A percentile compares a stretch with the other conserved stretches of the same genome.
phyloP scores from a whole-genome alignment of 2,797 vertebrate genomes.

The Bufotes viridis region DNA sequence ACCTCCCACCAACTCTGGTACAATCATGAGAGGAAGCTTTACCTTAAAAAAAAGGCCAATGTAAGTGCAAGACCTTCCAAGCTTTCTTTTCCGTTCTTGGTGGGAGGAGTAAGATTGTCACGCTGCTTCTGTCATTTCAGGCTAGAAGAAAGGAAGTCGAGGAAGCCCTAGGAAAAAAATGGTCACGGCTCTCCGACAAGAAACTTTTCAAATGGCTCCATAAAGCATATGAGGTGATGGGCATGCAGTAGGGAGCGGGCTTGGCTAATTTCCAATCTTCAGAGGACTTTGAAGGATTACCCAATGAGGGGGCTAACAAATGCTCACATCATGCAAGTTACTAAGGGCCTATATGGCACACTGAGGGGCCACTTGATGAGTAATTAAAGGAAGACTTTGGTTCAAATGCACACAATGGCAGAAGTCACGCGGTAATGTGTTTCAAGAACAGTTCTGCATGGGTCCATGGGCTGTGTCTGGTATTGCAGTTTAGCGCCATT shows the following conservation, averaged over 20 bases:
- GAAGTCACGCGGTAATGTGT: no score
- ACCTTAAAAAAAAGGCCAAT: constrained; percentile 89
- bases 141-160: constrained; percentile 98
- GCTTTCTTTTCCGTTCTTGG: constrained; percentile 47
- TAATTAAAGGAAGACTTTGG: no score
- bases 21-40: constrained; percentile 94
- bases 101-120: constrained; percentile 44
- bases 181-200: constrained; percentile 98
- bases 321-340: no score
- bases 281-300: neutral
- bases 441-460: no score
- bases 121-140: constrained; percentile 74
- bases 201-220: constrained; percentile 98
- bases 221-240: constrained; percentile 95
- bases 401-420: no score
- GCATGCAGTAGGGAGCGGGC: neutral
- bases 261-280: neutral
- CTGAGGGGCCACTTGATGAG: no score
- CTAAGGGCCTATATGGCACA: no score
- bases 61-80: constrained; percentile 75
- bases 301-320: no score
- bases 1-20: constrained; percentile 98
- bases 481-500: no score
- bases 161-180: constrained; percentile 95
- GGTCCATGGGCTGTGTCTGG: no score